Base-by-base conservation (phyloP, 2,113 vertebrate genomes). In the Herpailurus yagouaroundi region DNA sequence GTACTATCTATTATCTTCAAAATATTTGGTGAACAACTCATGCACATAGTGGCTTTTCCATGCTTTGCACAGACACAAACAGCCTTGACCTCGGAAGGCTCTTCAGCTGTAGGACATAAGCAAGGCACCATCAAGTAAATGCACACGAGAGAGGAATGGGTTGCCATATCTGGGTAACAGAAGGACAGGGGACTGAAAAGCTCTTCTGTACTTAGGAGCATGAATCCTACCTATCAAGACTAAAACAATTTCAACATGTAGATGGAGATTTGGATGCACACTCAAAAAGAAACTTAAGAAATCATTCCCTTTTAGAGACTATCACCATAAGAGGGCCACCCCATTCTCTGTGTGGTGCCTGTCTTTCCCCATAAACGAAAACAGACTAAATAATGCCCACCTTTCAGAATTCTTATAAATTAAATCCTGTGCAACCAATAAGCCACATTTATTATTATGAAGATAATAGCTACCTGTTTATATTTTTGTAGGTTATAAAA, bases 91-190 rank as follows among this genome's bases (percentile, higher is more conserved):
- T 29, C n/a, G 13, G 55, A 74, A 64, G 5, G 2, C 33, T 16
- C 5, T 27, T 23, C 2, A 2, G 7, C 16, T 79, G 21, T 25
- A 12, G 7, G 8, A 27, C 11, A 10, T 19, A 10, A 45, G 1
- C 2, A 10, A 38, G 23, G 0, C 12, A 23, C 6, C 27, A 3
- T 18, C 18, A 80, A n/a, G 9, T n/a, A 21, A 73, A 36, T 33
- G 14, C 13, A 48, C 8, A 10, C 0, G 13, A 21, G 6, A 21
- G 6, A n/a, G 16, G 57, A 18, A 36, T 9, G 21, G 29, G 29
- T 4, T 31, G 4, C 11, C 6, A 18, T 2, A 7, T 50, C 36
- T 77, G 6, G 8, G 7, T 29, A 45, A 16, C 4, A 94, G 84
- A 68, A 73, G 3, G 5, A 23, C 38, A 11, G 15, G 50, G 1